Percentiles rank a stretch among this genome's conserved stretches.
phyloP scores from a whole-genome alignment of 2,797 vertebrate genomes.

The Chloroceryle amazona region DNA sequence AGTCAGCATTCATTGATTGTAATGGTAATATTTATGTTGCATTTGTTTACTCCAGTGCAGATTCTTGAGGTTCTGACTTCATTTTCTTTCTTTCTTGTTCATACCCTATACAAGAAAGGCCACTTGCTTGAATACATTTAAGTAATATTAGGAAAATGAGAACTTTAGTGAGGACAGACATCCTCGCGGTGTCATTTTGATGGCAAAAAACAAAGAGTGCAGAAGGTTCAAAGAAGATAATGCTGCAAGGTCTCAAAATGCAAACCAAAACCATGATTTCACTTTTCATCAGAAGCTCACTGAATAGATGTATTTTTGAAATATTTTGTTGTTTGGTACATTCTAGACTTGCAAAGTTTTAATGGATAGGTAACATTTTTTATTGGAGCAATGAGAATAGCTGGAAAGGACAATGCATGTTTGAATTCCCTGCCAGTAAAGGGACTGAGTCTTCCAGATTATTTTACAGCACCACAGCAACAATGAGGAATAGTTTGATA shows the following conservation, averaged over 20 bases:
- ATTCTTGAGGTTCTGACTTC: conserved; percentile 34
- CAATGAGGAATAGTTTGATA: not conserved
- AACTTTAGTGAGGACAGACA: not conserved
- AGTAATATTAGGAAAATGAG: not conserved
- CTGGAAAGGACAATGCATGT: not conserved
- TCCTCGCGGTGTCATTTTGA: conserved; percentile 23
- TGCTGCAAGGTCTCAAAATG: not conserved
- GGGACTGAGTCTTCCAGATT: not conserved
- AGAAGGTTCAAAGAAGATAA: not conserved
- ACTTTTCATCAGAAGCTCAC: not conserved
- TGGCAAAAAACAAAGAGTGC: not conserved
- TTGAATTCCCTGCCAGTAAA: not conserved
- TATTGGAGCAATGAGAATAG: not conserved
- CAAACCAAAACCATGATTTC: not conserved
- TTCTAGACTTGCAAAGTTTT: not conserved
- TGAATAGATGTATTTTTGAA: not conserved
- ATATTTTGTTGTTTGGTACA: not conserved
- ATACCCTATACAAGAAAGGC: not conserved
- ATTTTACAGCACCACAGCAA: not conserved
- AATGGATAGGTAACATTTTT: not conserved
- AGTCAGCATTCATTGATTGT: conserved; percentile 42
- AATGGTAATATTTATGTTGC: conserved; percentile 53
- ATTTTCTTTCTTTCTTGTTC: conserved; percentile 23
- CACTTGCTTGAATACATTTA: not conserved
- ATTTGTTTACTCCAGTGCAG: conserved; percentile 29